Conservation (phyloP, 2,888 invertebrate genomes). For the Autographa pulchrina region DNA sequence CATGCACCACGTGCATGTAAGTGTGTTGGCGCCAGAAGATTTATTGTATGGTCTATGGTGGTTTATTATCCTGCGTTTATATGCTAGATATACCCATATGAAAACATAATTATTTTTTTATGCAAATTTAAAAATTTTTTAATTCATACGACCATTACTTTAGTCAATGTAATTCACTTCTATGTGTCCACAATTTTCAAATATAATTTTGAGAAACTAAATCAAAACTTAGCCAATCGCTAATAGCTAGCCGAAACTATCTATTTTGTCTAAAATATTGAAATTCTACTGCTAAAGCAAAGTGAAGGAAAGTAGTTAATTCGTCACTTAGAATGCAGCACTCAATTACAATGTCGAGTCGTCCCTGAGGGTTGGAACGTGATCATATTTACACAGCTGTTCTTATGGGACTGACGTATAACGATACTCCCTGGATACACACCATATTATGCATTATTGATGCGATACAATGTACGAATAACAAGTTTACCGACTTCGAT, state of each 20-base stretch:
- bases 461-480: neutral
- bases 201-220: no score
- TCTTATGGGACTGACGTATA: constrained; percentile 13
- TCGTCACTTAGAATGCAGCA: constrained; percentile 42
- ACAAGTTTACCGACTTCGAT: neutral
- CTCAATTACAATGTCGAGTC: constrained; percentile 36
- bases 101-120: no score
- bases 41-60: neutral
- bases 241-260: neutral
- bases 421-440: constrained; percentile 12
- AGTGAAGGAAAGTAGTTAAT: neutral
- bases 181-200: no score
- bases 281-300: neutral
- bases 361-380: constrained; percentile 16
- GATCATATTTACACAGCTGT: constrained; percentile 30
- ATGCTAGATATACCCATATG: no score
- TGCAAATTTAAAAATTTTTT: no score
- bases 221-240: no score
- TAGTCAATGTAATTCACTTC: no score
- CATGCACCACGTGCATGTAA: constrained; percentile 8
- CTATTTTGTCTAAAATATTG: neutral
- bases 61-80: neutral
- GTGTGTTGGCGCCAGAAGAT: neutral
- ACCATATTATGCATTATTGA: neutral
- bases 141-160: no score